Evolutionary conservation across 2,113 vertebrate genomes (phyloP).

Genomic region (Rhadina sibilatrix): DNA sequence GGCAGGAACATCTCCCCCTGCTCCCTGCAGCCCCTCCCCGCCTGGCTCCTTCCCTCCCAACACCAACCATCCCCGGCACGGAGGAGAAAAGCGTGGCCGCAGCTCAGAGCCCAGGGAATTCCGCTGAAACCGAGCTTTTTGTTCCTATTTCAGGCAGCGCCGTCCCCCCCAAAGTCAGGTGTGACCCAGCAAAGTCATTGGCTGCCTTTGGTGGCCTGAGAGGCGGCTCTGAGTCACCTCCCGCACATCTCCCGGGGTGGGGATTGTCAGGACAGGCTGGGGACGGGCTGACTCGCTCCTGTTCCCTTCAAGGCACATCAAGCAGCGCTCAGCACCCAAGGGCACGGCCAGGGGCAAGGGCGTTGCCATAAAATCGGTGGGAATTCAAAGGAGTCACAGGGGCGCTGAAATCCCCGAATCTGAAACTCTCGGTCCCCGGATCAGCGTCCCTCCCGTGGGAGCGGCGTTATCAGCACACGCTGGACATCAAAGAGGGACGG

Average conservation of each 20-base stretch:
- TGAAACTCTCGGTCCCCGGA: neutral
- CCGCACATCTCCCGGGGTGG: neutral
- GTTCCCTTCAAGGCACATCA: neutral
- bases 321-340: neutral
- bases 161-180: neutral
- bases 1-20: neutral
- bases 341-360: neutral
- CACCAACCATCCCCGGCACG: neutral
- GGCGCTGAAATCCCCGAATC: neutral
- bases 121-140: neutral
- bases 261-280: neutral
- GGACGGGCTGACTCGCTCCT: neutral
- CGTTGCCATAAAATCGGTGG: neutral
- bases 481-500: slow-evolving; percentile 53
- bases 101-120: neutral
- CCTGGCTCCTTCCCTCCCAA: rapidly evolving
- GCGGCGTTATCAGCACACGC: slow-evolving; percentile 50
- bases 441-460: slow-evolving; percentile 30
- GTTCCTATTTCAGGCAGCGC: neutral
- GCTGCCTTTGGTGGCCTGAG: neutral
- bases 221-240: neutral
- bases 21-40: neutral
- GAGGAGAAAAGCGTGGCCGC: neutral
- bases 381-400: neutral
- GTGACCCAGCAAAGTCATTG: neutral